Evolutionary conservation across 2,113 vertebrate species (phyloP), one percentile per base, ranked within the genome.

Genomic region (Alosa alosa): DNA sequence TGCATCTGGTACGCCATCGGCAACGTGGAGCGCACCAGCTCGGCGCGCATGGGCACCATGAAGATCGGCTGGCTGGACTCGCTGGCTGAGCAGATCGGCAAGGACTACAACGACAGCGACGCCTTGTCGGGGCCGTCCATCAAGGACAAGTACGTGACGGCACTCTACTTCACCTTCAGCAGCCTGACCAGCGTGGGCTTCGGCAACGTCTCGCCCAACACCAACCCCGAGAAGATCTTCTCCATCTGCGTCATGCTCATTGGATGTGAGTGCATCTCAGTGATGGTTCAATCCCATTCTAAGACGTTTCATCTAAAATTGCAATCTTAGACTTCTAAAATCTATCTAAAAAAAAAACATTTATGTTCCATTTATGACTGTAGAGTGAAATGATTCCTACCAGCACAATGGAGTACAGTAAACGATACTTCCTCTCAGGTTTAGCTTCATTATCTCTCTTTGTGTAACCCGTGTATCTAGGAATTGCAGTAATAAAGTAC

Each of bases 211-310:
- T 99, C 98, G 0, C 98, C 98, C 83, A 99, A 99, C 94, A 99
- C 98, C 95, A 99, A 99, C 94, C 98, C 97, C 0, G 98, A 99
- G 93, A 99, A 99, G 96, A 97, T 99, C 94, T 99, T 99, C 95
- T 99, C 98, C 92, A 99, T 99, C 95, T 99, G 98, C 6, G 96
- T 99, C 94, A 99, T 99, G 98, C 97, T 99, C 39, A 98, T 99
- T 3, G 98, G 98, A 94, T 99, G 98, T 99, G 93, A 99, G 98
- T 98, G 82, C 25, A 50, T 20, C n/a, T 9, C 18, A 52, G 6
- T 31, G 0, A 60, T 46, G 44, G 20, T 22, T 57, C 18, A 57
- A 5, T 57, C 52, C 52, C 52, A 57, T 20, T 57, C 52, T 20
- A 18, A 18, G 4, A 20, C 52, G 18, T 57, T 13, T 5, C 9